Conservation (phyloP, 2,113 vertebrate species). For the Chelonoidis abingdonii region DNA sequence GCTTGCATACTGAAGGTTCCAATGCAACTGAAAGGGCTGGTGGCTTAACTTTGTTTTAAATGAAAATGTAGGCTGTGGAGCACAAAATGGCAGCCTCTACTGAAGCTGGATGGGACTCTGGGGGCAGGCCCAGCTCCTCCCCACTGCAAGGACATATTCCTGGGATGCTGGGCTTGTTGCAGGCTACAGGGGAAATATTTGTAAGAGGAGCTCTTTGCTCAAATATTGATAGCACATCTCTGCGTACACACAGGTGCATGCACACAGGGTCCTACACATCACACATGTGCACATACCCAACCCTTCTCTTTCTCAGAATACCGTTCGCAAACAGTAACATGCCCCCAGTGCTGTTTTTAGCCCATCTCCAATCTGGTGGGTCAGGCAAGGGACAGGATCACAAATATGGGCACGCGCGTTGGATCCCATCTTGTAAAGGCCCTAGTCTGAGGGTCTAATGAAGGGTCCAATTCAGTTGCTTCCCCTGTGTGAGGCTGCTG, state of each 20-base stretch:
- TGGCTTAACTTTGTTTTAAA: too few species aligned
- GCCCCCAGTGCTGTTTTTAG: neutral
- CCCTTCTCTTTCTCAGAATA: neutral
- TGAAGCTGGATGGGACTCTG: neutral
- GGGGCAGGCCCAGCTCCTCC: too few species aligned
- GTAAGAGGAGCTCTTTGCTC: neutral
- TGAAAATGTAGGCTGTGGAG: too few species aligned
- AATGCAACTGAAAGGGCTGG: neutral
- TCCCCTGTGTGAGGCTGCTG: neutral
- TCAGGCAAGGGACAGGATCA: neutral
- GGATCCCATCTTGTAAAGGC: neutral
- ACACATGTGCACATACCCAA: neutral
- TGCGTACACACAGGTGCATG: too few species aligned
- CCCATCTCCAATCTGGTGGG: rapidly evolving
- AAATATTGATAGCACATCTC: neutral
- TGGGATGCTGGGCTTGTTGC: neutral
- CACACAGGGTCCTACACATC: too few species aligned
- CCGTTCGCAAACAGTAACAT: neutral
- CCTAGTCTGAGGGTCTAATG: rapidly evolving
- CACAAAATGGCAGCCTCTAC: neutral
- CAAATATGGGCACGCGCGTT: rapidly evolving
- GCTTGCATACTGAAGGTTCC: rapidly evolving
- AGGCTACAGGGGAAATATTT: too few species aligned
- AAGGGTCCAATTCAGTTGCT: neutral
- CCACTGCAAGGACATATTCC: neutral